Percentiles rank a stretch among this genome's conserved stretches.
Conservation (phyloP, 1,140 invertebrate genomes). For the Liolophura sinensis region DNA sequence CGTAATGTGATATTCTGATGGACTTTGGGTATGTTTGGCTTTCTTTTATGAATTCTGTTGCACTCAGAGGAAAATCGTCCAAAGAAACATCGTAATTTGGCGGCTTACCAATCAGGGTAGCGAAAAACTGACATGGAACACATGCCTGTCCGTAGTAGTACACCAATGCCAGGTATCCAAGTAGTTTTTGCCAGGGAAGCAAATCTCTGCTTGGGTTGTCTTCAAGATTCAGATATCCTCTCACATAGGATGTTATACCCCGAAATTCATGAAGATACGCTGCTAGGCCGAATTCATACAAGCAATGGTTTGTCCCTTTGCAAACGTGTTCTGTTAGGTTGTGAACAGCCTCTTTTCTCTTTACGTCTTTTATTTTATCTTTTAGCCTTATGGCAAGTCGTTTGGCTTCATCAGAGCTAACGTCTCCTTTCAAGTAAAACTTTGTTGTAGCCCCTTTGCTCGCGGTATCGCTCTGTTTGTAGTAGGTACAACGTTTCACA, state of each 20-base stretch:
- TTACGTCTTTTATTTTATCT: constrained; percentile 13
- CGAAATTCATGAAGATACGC: constrained; percentile 26
- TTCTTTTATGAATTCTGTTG: constrained; percentile 19
- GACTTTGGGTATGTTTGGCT: constrained; percentile 16
- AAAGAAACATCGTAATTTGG: constrained; percentile 21
- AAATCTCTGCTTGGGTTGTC: constrained; percentile 1
- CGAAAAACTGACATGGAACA: constrained; percentile 31
- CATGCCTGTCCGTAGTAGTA: constrained; percentile 33
- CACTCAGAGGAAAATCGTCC: constrained; percentile 21
- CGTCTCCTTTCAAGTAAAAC: constrained; percentile 19
- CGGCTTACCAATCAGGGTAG: constrained; percentile 14
- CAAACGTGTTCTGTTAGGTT: constrained; percentile 10
- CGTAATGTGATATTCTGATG: constrained; percentile 30
- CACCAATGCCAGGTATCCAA: constrained; percentile 26
- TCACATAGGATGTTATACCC: constrained; percentile 21
- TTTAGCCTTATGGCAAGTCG: constrained; percentile 15
- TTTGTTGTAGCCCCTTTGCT: not conserved
- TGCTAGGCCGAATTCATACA: constrained; percentile 29
- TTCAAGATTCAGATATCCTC: constrained; percentile 26
- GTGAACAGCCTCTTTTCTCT: constrained; percentile 7
- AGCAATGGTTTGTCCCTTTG: constrained; percentile 5
- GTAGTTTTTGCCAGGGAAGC: constrained; percentile 16
- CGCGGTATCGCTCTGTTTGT: constrained; percentile 1
- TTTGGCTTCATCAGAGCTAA: constrained; percentile 15
- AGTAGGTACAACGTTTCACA: constrained; percentile 23